Conservation (phyloP, 1,140 invertebrate genomes). For the Cylas formicarius region DNA sequence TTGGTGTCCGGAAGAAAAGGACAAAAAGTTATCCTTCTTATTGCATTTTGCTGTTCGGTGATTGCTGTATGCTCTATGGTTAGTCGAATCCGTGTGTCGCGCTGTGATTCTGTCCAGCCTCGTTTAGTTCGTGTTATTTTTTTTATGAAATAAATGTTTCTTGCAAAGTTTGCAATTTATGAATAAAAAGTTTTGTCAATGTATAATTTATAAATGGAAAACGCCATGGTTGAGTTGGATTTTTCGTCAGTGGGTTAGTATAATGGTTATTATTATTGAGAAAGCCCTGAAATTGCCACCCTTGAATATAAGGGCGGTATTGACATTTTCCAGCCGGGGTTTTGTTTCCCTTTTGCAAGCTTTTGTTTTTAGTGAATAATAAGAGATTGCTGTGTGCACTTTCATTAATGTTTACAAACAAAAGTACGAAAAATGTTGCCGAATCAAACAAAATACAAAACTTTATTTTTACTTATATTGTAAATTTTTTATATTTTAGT, state of each 20-base stretch:
- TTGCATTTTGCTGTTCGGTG: too few species aligned
- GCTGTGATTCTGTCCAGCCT: conserved; percentile 10
- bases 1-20: too few species aligned
- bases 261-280: conserved; percentile 18
- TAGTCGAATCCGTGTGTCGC: conserved; percentile 6
- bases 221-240: conserved; percentile 35
- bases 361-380: conserved; percentile 1
- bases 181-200: conserved; percentile 28
- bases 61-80: too few species aligned
- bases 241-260: conserved; percentile 35
- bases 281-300: conserved; percentile 21
- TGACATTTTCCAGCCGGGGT: conserved; percentile 29
- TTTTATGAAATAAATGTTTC: conserved; percentile 15
- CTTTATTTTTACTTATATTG: too few species aligned
- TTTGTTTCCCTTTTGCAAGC: conserved; percentile 10
- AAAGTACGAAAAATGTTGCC: too few species aligned
- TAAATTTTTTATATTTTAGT: too few species aligned
- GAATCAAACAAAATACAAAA: too few species aligned
- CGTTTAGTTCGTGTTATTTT: conserved; percentile 4
- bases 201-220: conserved; percentile 9
- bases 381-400: too few species aligned
- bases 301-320: conserved; percentile 28
- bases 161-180: conserved; percentile 20
- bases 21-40: too few species aligned
- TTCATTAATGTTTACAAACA: too few species aligned